A percentile compares a stretch with the other conserved stretches of the same genome.
phyloP scores from a whole-genome alignment of 2,113 vertebrate genomes.

The Notarius quadriscutis region DNA sequence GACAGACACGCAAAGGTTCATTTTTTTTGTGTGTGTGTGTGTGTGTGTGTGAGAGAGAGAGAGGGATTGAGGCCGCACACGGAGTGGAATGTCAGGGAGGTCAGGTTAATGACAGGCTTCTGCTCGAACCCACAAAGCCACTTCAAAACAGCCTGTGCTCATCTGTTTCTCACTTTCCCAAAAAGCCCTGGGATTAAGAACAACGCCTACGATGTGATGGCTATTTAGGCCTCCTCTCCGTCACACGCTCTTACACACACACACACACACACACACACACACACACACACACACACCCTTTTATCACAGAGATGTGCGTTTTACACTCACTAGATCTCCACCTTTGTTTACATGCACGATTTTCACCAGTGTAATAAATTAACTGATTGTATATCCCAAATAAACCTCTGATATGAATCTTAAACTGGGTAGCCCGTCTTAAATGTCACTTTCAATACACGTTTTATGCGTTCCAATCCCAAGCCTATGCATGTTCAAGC shows the following conservation, averaged over 20 bases:
- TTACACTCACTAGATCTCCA: not conserved
- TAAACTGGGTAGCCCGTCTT: not conserved
- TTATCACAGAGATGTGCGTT: not conserved
- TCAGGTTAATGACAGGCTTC: constrained; percentile 64
- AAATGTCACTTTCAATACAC: not conserved
- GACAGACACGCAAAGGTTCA: not conserved
- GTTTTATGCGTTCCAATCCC: not conserved
- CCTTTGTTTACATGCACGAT: not conserved
- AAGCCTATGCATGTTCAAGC: not conserved
- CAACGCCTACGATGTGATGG: not conserved
- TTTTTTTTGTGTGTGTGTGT: not conserved
- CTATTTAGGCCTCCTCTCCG: not conserved
- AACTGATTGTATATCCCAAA: not conserved
- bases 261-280: not conserved
- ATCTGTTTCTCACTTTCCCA: constrained; percentile 55
- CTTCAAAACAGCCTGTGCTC: constrained; percentile 63
- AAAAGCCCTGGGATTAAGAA: constrained; percentile 32
- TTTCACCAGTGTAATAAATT: not conserved
- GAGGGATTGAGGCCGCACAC: not conserved
- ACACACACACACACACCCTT: not conserved
- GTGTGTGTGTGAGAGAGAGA: not conserved
- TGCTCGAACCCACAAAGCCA: constrained; percentile 47
- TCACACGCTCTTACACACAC: not conserved
- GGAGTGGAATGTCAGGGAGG: constrained; percentile 34
- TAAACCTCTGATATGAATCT: not conserved